Conservation (phyloP, 2,888 invertebrate genomes). For the Ormyrus labotus region DNA sequence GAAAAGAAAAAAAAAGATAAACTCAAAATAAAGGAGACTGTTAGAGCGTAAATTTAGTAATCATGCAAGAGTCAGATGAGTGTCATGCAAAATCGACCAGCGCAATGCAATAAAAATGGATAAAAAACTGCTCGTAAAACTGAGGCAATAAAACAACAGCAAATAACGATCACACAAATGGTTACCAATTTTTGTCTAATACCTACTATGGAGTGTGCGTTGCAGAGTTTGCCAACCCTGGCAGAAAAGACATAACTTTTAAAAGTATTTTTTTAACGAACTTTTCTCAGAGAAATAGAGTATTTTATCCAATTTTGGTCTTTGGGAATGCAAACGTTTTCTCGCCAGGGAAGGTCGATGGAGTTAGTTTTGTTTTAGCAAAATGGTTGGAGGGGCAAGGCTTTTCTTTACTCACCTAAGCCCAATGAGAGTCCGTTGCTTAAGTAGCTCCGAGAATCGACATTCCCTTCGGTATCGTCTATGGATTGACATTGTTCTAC, state of each 20-base stretch:
- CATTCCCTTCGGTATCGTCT: conserved; percentile 72
- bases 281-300: conserved; percentile 3
- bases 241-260: conserved; percentile 31
- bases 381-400: conserved; percentile 61
- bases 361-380: conserved; percentile 50
- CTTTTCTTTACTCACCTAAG: conserved; percentile 74
- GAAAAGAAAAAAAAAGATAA: conserved; percentile 20
- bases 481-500: conserved; percentile 73
- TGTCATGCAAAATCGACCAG: conserved; percentile 51
- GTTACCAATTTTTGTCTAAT: conserved; percentile 40
- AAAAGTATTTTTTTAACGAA: neutral
- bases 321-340: conserved; percentile 26
- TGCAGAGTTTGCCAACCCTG: conserved; percentile 49
- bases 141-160: conserved; percentile 55
- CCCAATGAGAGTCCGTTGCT: conserved; percentile 72
- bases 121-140: conserved; percentile 71
- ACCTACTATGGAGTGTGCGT: conserved; percentile 46
- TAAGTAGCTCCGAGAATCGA: conserved; percentile 71
- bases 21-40: conserved; percentile 9
- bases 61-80: conserved; percentile 48
- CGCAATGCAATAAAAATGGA: conserved; percentile 57
- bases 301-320: conserved; percentile 21
- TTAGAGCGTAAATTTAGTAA: conserved; percentile 40
- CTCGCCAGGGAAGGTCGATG: conserved; percentile 54
- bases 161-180: conserved; percentile 49